Evolutionary conservation across 2,888 invertebrate species (phyloP), one percentile per base, ranked within the genome.

Genomic region (Gibbula magus): DNA sequence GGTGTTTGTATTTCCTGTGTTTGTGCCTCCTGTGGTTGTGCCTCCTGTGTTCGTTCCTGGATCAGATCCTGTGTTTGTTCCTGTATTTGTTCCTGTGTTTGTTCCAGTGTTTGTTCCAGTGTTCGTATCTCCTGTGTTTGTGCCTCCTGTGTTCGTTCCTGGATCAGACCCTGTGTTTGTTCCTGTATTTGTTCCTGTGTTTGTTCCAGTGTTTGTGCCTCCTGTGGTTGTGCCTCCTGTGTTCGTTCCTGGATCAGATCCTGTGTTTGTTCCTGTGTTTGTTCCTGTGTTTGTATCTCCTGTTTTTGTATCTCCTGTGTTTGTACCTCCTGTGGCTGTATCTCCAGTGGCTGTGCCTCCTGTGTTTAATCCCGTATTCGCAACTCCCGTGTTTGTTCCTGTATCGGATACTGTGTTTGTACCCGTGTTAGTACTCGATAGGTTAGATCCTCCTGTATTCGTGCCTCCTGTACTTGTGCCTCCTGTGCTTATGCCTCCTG

Each of bases 31-130:
- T 67, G 78, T 29, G 53, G 16, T n/a, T 73, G 54, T 32, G 70
- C 61, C 22, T 35, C 66, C 52, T 52, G 78, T 73, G 45, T 70
- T 0, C 51, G 78, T 73, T 52, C 66, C 22, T 73, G 73, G 52
- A 51, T 20, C 10, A 7, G 25, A 10, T 5, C 25, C 29, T 4
- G 67, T 10, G 18, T 2, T 67, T 0, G 25, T 29, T 25, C 32
- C 29, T 29, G 29, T 25, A 67, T 13, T 29, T 25, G 67, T 67
- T 13, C 32, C 35, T 8, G 25, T 13, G 10, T 22, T 67, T 10
- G 67, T 8, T 56, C 16, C 20, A 4, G 18, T 20, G 25, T 2
- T 66, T 3, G n/a, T 22, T 2, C 25, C 29, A 16, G 66, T 66
- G 2, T n/a, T 3, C 16, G n/a, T n/a, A n/a, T n/a, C 29, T 5